Evolutionary conservation across 1,140 invertebrate genomes (phyloP).

Genomic region (Eubasilissa regina): DNA sequence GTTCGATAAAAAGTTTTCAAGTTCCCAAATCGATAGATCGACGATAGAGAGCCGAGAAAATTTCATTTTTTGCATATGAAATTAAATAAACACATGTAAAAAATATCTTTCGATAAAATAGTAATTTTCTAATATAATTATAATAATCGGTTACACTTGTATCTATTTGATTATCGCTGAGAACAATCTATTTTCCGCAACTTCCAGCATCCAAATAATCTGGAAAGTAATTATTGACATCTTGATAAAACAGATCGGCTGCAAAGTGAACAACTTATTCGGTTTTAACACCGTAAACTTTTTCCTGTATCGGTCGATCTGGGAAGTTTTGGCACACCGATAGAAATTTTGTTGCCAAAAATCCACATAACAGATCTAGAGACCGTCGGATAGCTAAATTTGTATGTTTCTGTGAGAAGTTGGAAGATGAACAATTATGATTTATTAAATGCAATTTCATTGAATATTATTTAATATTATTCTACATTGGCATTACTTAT

Average conservation of each 20-base stretch:
- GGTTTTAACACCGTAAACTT: constrained; percentile 46
- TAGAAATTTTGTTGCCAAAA: too few species aligned
- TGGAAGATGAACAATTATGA: too few species aligned
- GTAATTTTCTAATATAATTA: too few species aligned
- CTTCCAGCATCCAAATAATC: constrained; percentile 20
- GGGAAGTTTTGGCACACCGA: neutral
- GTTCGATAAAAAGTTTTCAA: neutral
- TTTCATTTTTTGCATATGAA: neutral
- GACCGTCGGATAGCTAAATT: too few species aligned
- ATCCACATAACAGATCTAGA: too few species aligned
- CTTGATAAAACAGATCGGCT: constrained; percentile 49
- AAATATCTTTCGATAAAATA: neutral
- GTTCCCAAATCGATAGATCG: neutral
- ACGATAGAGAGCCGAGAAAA: neutral
- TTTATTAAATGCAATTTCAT: too few species aligned
- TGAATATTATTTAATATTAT: too few species aligned
- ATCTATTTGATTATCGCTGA: neutral
- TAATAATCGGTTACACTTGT: too few species aligned
- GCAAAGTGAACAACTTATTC: constrained; percentile 38
- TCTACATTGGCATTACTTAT: too few species aligned
- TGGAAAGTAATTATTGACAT: constrained; percentile 52
- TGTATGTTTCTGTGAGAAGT: too few species aligned
- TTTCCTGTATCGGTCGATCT: constrained; percentile 57
- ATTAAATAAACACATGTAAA: too few species aligned
- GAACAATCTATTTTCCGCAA: constrained; percentile 8